phyloP scores from a whole-genome alignment of 1,140 invertebrate species.

The Elymnias hypermnestra region DNA sequence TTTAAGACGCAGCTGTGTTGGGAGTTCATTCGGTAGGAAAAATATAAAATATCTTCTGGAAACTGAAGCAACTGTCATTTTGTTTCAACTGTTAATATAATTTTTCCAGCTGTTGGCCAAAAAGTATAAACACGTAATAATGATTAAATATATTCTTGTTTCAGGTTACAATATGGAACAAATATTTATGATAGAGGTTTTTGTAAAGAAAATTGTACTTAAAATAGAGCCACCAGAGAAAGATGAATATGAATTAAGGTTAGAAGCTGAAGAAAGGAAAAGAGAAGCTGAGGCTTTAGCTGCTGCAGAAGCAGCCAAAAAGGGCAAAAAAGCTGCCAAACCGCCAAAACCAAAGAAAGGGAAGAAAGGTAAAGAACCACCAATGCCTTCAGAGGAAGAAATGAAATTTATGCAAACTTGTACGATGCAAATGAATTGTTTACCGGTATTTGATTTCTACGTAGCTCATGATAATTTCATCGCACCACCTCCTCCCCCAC shows the following conservation, averaged over 20 bases:
- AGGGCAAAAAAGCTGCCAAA: constrained; percentile 44
- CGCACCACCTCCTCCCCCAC: constrained; percentile 53
- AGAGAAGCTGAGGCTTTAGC: constrained; percentile 54
- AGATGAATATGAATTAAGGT: constrained; percentile 57
- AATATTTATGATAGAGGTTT: constrained; percentile 69
- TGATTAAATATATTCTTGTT: no score
- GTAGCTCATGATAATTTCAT: constrained; percentile 66
- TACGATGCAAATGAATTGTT: constrained; percentile 61
- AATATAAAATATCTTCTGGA: no score
- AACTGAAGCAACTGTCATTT: no score
- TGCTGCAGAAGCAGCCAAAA: constrained; percentile 45
- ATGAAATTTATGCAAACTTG: constrained; percentile 68
- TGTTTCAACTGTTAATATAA: no score
- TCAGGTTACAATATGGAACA: no score
- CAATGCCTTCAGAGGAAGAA: constrained; percentile 65
- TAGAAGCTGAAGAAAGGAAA: constrained; percentile 52
- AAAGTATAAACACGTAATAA: no score
- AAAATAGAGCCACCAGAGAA: constrained; percentile 65
- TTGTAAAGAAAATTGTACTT: constrained; percentile 59
- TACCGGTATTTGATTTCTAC: constrained; percentile 64
- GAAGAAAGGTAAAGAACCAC: constrained; percentile 59
- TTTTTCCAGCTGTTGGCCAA: no score
- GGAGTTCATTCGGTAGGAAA: no score
- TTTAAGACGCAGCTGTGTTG: no score
- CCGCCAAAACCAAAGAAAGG: constrained; percentile 45